Evolutionary conservation across 2,888 invertebrate genomes (phyloP), one percentile per base, ranked within the genome.

Genomic region (Norana najaformis): DNA sequence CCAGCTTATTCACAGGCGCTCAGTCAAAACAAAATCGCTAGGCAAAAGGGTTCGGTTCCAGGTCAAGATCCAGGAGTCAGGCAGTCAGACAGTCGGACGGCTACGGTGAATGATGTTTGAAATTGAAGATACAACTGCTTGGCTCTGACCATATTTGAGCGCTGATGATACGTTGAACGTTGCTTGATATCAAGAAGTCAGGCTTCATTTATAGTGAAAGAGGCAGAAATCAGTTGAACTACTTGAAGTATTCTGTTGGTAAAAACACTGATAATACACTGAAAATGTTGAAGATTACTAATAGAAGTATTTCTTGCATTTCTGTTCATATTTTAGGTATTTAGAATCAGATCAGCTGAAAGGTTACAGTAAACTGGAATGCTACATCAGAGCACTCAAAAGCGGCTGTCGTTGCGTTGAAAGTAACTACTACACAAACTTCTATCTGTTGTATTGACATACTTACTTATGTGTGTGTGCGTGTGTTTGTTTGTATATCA

Each of bases 321-420:
- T 30, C 34, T n/a, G 38, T 89, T 89, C 30, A 34, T 34, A 14
- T 36, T n/a, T 18, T 93, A 96, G 96, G 85, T 96, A 96, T 93
- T 93, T 96, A 91, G 95, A 95, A 41, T 96, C 96, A 82, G 95
- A 96, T 92, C 96, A 96, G 93, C 94, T 96, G 90, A 95, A 95
- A 91, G 96, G 96, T 20, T 95, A 95, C 90, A 96, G 96, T 92
- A 95, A 95, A 89, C 95, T 96, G 34, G 96, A 96, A 93, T 96
- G 96, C 41, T 96, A 96, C 93, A 96, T 96, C 89, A 94, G 95
- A 83, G 96, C 96, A 35, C 93, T 96, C 89, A 95, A 95, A 91
- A 94, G 94, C 91, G 96, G 96, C 82, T 96, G 96, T 92, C 94
- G 96, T 83, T 96, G 96, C 93, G 95, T 96, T 4, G 96, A 96